A percentile compares a stretch with the other conserved stretches of the same genome.
Conservation (phyloP, 1,140 invertebrate genomes). For the Heliothis virescens region DNA sequence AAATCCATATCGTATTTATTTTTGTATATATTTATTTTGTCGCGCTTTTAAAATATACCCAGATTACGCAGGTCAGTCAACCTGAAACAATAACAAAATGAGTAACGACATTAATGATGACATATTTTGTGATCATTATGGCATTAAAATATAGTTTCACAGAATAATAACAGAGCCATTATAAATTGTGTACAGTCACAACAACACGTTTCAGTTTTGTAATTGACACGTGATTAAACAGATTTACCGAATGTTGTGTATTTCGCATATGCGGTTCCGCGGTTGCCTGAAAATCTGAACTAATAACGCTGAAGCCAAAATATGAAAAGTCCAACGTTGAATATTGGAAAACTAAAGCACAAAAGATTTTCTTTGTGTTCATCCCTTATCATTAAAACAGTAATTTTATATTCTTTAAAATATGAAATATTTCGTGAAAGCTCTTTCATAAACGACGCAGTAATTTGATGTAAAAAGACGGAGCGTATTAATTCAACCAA, state of each 20-base stretch:
- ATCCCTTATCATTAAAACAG: not conserved
- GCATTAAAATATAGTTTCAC: conserved; percentile 8
- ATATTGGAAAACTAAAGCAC: conserved; percentile 5
- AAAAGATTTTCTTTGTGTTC: not conserved
- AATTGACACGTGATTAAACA: conserved; percentile 36
- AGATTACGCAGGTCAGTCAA: no score
- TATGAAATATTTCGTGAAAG: conserved; percentile 39
- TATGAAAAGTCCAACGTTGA: conserved; percentile 2
- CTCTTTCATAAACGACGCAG: conserved; percentile 30
- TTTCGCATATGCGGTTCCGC: not conserved
- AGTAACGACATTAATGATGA: not conserved
- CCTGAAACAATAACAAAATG: no score
- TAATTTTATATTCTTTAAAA: conserved; percentile 34
- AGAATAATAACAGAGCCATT: not conserved
- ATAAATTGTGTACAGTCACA: not conserved
- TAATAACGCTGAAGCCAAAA: conserved; percentile 5
- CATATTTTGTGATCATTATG: not conserved
- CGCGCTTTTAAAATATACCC: no score
- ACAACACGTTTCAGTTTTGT: conserved; percentile 14
- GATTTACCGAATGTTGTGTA: conserved; percentile 20
- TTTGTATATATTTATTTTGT: no score
- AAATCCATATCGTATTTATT: no score
- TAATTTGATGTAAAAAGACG: conserved; percentile 46
- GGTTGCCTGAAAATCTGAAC: not conserved
- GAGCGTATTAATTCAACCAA: conserved; percentile 48